A percentile compares a stretch with the other conserved stretches of the same genome.
Evolutionary conservation across 2,113 vertebrate species (phyloP).

Genomic region (Capreolus pygargus): DNA sequence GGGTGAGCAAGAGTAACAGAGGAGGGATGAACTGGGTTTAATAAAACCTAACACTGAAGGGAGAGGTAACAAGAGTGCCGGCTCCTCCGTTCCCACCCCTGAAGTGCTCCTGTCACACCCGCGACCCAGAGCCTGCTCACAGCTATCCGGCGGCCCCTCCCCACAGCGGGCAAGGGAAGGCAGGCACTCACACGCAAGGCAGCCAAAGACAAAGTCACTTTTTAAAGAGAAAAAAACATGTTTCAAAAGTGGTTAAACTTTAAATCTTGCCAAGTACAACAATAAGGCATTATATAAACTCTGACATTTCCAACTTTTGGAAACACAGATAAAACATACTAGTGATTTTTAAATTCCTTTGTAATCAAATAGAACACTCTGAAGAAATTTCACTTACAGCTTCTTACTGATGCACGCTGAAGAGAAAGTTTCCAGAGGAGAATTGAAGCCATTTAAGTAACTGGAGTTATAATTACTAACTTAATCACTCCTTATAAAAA

Average conservation of each 20-base stretch:
- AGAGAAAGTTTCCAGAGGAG: background rate
- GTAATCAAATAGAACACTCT: background rate
- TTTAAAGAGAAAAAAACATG: background rate
- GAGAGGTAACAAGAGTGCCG: background rate
- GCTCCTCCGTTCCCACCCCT: background rate
- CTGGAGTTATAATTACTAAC: background rate
- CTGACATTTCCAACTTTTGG: background rate
- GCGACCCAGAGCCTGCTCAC: background rate
- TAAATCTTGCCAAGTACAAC: background rate
- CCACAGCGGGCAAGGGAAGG: background rate
- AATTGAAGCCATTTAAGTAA: background rate
- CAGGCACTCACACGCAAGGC: background rate
- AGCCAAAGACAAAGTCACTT: background rate
- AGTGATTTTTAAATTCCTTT: constrained; percentile 10
- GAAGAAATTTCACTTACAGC: background rate
- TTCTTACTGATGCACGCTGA: background rate
- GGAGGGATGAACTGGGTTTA: background rate
- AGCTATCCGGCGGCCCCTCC: background rate
- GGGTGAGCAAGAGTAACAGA: background rate
- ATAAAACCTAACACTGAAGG: background rate
- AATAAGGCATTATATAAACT: constrained; percentile 1
- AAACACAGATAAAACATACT: background rate
- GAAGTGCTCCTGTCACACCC: background rate
- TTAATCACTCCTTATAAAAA: background rate
- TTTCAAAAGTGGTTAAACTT: background rate